Conservation (phyloP, 2,797 vertebrate genomes). For the Eutrigla gurnardus region DNA sequence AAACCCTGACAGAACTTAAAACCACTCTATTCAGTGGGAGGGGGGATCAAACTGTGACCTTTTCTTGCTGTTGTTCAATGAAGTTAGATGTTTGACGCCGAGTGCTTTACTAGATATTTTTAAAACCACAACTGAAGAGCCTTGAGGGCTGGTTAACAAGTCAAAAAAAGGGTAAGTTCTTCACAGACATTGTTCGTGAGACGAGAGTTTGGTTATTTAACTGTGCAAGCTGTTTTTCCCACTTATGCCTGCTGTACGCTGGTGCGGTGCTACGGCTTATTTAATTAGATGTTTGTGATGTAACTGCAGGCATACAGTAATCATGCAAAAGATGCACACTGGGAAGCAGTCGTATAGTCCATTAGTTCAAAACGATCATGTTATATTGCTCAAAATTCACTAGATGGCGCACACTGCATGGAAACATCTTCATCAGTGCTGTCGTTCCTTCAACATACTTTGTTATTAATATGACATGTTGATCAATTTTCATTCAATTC, state of each 20-base stretch:
- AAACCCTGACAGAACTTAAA: constrained; percentile 26
- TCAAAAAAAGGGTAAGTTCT: constrained; percentile 1
- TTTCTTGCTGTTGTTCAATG: constrained; percentile 40
- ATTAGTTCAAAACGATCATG: constrained; percentile 21
- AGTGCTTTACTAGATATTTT: constrained; percentile 38
- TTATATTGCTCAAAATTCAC: constrained; percentile 54
- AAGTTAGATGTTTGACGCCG: constrained; percentile 29
- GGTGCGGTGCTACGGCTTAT: background rate
- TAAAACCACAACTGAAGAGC: constrained; percentile 29
- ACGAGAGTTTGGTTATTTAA: constrained; percentile 16
- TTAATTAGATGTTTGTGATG: background rate
- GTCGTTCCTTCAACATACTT: background rate
- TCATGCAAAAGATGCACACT: background rate
- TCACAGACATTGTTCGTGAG: background rate
- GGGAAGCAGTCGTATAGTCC: background rate
- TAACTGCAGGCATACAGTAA: background rate
- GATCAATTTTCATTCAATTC: background rate
- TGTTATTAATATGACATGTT: background rate
- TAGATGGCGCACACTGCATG: constrained; percentile 77
- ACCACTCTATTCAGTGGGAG: constrained; percentile 34
- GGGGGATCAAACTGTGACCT: constrained; percentile 36
- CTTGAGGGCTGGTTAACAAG: constrained; percentile 3
- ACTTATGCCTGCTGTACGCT: background rate
- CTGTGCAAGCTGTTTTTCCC: background rate
- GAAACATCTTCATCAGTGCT: constrained; percentile 36